phyloP scores from a whole-genome alignment of 2,888 invertebrate species.

The Cyrtodaria siliqua region DNA sequence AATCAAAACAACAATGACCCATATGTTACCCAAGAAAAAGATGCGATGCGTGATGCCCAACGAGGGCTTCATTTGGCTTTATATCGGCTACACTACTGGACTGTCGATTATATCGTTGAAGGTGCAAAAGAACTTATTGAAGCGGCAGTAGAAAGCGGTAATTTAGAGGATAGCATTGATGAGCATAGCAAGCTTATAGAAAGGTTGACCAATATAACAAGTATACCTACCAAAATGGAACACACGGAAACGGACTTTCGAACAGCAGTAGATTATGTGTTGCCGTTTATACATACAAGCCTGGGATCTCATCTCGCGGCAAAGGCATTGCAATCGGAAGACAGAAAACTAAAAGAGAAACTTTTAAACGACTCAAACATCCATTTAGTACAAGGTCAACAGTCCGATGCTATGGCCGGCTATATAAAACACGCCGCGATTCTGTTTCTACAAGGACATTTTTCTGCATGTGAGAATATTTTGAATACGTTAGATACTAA shows the following conservation, averaged over 20 bases:
- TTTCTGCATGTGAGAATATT: conserved; percentile 1
- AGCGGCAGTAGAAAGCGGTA: conserved; percentile 4
- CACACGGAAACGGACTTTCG: not conserved
- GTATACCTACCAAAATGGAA: not conserved
- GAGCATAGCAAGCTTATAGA: not conserved
- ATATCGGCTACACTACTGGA: conserved; percentile 18
- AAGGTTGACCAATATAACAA: not conserved
- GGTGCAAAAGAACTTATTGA: conserved; percentile 21
- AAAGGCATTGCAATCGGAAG: not conserved
- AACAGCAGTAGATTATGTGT: conserved; percentile 5
- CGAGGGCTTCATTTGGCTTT: conserved; percentile 11
- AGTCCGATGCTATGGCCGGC: conserved; percentile 15
- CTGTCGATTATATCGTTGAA: conserved; percentile 11
- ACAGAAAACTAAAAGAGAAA: too few relatives aligned
- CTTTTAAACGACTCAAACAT: not conserved
- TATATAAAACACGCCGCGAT: conserved; percentile 15
- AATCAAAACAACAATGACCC: too few relatives aligned
- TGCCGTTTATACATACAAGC: conserved; percentile 14
- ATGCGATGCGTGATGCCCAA: not conserved
- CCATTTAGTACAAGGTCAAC: not conserved
- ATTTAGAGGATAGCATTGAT: conserved; percentile 9
- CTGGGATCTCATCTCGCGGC: conserved; percentile 13
- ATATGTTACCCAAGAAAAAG: not conserved
- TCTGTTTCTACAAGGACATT: conserved; percentile 1
- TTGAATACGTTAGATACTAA: conserved; percentile 11